These are phyloP conservation scores for Stigmatopora nigra DNA, from an alignment of 2,113 vertebrate genomes.

Conservation along the genomic window DNA sequence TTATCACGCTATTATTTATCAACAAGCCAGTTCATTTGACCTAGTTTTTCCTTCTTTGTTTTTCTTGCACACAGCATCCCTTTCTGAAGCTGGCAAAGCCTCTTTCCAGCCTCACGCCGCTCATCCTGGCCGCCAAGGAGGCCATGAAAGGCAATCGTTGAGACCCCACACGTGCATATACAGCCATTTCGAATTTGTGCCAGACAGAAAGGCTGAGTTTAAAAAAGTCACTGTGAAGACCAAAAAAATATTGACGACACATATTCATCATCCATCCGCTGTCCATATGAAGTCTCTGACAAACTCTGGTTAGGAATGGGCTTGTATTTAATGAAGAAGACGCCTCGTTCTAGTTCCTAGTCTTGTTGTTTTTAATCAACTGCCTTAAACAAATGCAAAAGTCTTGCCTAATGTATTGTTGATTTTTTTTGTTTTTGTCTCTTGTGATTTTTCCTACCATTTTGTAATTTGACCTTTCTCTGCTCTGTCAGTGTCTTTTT, in stretches of 20 bases:
- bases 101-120: slow-evolving; percentile 92
- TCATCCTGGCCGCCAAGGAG: slow-evolving; percentile 98
- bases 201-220: slow-evolving; percentile 61
- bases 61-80: slow-evolving; percentile 76
- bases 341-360: slow-evolving; percentile 53
- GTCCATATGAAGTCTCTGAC: slow-evolving; percentile 52
- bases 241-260: slow-evolving; percentile 51
- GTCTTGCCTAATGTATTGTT: slow-evolving; percentile 67
- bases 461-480: slow-evolving; percentile 50
- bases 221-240: slow-evolving; percentile 65
- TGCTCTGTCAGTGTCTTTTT: slow-evolving; percentile 51
- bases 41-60: background rate
- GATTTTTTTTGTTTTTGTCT: slow-evolving; percentile 61
- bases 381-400: slow-evolving; percentile 69
- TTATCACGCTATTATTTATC: background rate
- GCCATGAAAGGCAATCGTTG: slow-evolving; percentile 99
- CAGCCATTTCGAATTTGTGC: slow-evolving; percentile 55
- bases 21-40: background rate
- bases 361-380: slow-evolving; percentile 52
- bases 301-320: slow-evolving; percentile 41
- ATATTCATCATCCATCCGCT: slow-evolving; percentile 28
- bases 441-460: slow-evolving; percentile 63
- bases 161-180: slow-evolving; percentile 36
- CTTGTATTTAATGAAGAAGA: slow-evolving; percentile 68
- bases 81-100: slow-evolving; percentile 98